Percentiles rank a stretch among this genome's conserved stretches.
These are phyloP conservation scores for Thalassarche chlororhynchos DNA, from an alignment of 2,113 vertebrate species.

Conservation along the genomic window DNA sequence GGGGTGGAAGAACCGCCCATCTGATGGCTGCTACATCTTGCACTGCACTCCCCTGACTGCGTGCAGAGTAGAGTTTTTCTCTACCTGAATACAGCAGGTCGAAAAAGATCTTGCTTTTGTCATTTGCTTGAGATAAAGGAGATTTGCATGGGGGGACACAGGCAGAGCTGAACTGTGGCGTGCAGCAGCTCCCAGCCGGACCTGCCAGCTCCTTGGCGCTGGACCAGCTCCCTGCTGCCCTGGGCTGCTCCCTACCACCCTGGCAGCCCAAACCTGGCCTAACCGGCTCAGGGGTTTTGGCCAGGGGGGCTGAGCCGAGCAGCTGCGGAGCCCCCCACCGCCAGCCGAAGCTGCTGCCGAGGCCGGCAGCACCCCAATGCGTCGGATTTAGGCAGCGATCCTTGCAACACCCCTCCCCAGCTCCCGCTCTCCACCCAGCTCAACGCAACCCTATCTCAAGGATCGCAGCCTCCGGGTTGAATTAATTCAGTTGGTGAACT, in stretches of 20 bases:
- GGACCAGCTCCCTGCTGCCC: background rate
- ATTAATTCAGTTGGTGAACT: conserved; percentile 2
- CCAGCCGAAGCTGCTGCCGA: fast-evolving
- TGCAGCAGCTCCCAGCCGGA: background rate
- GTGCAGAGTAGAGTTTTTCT: background rate
- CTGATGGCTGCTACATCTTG: background rate
- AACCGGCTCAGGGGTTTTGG: background rate
- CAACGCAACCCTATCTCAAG: background rate
- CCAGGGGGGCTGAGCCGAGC: background rate
- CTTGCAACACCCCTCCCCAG: background rate
- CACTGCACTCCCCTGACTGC: background rate
- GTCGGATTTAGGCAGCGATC: background rate
- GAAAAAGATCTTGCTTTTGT: background rate
- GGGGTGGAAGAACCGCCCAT: background rate
- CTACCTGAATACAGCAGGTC: background rate
- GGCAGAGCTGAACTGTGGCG: background rate
- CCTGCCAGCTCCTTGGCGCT: fast-evolving
- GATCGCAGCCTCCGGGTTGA: background rate
- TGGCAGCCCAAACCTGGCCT: background rate
- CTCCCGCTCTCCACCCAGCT: background rate
- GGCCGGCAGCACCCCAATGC: background rate
- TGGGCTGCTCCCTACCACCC: background rate
- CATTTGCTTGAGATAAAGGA: background rate
- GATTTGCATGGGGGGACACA: background rate
- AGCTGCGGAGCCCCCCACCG: background rate